Evolutionary conservation across 2,888 invertebrate species (phyloP), one percentile per base, ranked within the genome.

Genomic region (Tortrix viridana): DNA sequence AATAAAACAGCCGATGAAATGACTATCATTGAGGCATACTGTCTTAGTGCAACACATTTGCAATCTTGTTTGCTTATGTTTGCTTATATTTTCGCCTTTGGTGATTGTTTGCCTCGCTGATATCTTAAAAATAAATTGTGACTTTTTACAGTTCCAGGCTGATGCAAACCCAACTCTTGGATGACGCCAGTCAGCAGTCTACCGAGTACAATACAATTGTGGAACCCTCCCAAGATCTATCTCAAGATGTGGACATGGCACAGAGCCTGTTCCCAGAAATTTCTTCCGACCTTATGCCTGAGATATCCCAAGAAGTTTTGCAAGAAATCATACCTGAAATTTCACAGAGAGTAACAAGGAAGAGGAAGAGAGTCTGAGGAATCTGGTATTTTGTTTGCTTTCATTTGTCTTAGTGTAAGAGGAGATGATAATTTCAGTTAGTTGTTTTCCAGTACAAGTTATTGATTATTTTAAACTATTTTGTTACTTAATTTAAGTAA

Each of bases 221-320:
- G 0, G 73, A 73, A 56, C 69, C 65, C 47, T 63, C 18, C 5
- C 61, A 61, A 23, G 67, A 67, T 6, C 60, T 69, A 0, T 69
- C 71, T 0, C 80, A 82, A 52, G 75, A 76, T 0, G 62, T 78
- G 1, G 73, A 80, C 9, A 41, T 74, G 2, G 77, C 77, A 0
- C 79, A 84, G 43, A 77, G 82, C 0, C 70, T 79, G 6, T 81
- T 81, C 32, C 81, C 82, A 0, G 87, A 86, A 66, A 79, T 84
- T n/a, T 83, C 85, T 0, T 85, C 85, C 63, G 70, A 56, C 9
- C 32, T 60, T 18, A 37, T 59, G 20, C 57, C 54, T 1, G 69
- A 64, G 19, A 56, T 69, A 47, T 64, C 69, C 1, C 69, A 69
- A 46, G 55, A 67, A 6, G 16, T 60, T 16, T 9, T 53, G 18